phyloP scores from a whole-genome alignment of 2,113 vertebrate genomes.

The Cyprichromis sp. region DNA sequence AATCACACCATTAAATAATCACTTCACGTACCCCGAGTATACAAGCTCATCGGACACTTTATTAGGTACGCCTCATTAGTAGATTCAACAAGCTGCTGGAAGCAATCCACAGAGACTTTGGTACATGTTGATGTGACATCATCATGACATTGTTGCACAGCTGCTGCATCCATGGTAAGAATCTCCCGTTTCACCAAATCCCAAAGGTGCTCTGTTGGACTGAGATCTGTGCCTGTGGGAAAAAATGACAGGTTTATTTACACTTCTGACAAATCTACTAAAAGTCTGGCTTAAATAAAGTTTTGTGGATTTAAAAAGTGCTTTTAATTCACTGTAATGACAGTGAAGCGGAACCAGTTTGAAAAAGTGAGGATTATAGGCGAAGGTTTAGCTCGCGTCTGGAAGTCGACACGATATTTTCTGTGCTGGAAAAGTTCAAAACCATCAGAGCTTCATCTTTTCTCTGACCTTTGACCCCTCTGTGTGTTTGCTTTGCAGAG shows the following conservation, averaged over 20 bases:
- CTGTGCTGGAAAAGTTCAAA: neutral
- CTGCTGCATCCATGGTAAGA: neutral
- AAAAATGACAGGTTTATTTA: neutral
- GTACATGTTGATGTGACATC: neutral
- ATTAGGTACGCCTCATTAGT: neutral
- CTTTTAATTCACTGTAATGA: neutral
- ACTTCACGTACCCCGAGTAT: neutral
- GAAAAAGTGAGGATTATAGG: neutral
- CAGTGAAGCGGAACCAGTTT: neutral
- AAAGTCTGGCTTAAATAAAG: neutral
- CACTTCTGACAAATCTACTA: neutral
- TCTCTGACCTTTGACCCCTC: neutral
- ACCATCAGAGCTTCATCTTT: neutral
- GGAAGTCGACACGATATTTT: neutral
- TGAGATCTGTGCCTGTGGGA: neutral
- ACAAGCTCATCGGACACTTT: neutral
- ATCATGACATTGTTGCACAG: neutral
- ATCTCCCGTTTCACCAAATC: neutral
- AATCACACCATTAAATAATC: neutral
- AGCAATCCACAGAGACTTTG: neutral
- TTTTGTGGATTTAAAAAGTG: neutral
- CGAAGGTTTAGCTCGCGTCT: neutral
- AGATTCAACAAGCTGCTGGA: neutral
- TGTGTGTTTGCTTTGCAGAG: neutral
- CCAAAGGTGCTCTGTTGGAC: neutral